Evolutionary conservation across 2,888 invertebrate genomes (phyloP).

Genomic region (Blastobasis adustella): DNA sequence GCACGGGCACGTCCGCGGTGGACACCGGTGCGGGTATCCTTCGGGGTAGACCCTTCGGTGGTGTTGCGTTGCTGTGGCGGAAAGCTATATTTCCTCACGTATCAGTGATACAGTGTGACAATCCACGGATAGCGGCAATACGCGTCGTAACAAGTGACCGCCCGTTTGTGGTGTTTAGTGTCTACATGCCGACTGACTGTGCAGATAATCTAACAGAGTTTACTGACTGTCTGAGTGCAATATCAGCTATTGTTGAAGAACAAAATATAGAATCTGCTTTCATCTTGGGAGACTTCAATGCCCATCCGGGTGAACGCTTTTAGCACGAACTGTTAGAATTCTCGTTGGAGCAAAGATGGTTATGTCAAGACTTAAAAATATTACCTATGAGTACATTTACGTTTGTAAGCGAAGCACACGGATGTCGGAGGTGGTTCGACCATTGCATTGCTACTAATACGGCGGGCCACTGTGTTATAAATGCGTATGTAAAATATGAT

Average conservation of each 20-base stretch:
- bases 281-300: slow-evolving; percentile 9
- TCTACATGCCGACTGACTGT: too few relatives aligned
- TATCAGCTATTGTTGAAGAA: slow-evolving; percentile 8
- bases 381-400: slow-evolving; percentile 2
- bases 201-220: too few relatives aligned
- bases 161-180: too few relatives aligned
- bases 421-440: slow-evolving; percentile 3
- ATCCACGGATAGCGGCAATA: too few relatives aligned
- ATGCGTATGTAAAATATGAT: slow-evolving; percentile 1
- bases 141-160: too few relatives aligned
- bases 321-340: slow-evolving; percentile 3
- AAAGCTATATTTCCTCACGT: too few relatives aligned
- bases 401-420: slow-evolving; percentile 7
- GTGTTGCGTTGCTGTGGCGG: too few relatives aligned
- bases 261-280: slow-evolving; percentile 4
- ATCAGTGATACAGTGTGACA: too few relatives aligned
- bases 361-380: slow-evolving; percentile 1
- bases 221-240: too few relatives aligned
- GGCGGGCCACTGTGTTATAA: neutral
- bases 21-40: too few relatives aligned
- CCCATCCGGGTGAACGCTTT: slow-evolving; percentile 8
- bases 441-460: slow-evolving; percentile 1
- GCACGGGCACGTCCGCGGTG: too few relatives aligned
- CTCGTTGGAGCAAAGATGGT: slow-evolving; percentile 2
- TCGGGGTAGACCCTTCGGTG: too few relatives aligned